These are phyloP conservation scores for Nothocercus julius DNA, from an alignment of 2,113 vertebrate genomes.

Conservation along the genomic window DNA sequence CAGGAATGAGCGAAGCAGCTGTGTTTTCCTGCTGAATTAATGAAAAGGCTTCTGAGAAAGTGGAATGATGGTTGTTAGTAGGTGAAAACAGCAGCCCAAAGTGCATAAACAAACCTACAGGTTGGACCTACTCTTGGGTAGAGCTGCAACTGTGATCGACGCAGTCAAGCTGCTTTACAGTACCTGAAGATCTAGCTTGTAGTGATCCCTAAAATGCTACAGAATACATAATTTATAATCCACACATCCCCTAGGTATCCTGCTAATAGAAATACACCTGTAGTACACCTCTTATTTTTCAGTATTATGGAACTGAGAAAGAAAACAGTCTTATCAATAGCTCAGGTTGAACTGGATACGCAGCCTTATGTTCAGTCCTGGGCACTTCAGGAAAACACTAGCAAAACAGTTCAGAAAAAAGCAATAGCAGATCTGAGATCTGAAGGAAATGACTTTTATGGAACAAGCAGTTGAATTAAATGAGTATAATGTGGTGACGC, in stretches of 20 bases:
- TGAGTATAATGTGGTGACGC: not conserved
- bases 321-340: not conserved
- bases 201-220: not conserved
- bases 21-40: not conserved
- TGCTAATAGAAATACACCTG: not conserved
- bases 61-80: not conserved
- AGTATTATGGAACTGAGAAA: not conserved
- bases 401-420: conserved; percentile 12
- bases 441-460: not conserved
- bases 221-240: not conserved
- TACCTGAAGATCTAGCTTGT: not conserved
- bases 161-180: not conserved
- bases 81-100: not conserved
- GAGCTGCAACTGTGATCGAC: not conserved
- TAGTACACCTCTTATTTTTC: not conserved
- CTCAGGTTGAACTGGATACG: not conserved
- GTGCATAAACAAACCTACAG: not conserved
- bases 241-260: not conserved
- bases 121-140: not conserved
- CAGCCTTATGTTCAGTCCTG: not conserved
- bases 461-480: not conserved
- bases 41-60: not conserved
- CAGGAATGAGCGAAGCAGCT: not conserved
- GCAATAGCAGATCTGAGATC: not conserved
- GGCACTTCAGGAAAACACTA: not conserved